These are phyloP conservation scores for Periparus ater DNA, from an alignment of 2,797 vertebrate species.

Conservation along the genomic window DNA sequence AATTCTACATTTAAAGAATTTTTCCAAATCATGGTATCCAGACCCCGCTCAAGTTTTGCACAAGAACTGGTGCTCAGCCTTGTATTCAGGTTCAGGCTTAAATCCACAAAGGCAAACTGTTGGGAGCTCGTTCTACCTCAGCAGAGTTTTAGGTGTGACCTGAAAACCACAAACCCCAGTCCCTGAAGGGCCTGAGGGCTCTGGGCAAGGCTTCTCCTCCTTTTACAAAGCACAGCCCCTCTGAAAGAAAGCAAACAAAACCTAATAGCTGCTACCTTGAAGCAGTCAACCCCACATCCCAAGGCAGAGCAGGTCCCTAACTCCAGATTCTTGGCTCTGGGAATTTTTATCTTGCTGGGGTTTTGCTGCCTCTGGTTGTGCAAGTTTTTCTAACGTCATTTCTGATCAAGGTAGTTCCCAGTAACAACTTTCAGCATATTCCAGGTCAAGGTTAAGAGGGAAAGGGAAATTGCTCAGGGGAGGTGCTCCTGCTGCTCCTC, in stretches of 20 bases:
- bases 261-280: conserved; percentile 17
- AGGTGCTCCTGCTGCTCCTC: neutral
- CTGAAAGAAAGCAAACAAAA: conserved; percentile 45
- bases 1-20: neutral
- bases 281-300: neutral
- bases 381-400: neutral
- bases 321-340: neutral
- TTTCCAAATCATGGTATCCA: neutral
- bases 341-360: neutral
- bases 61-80: neutral
- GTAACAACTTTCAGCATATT: neutral
- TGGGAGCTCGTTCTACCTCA: neutral
- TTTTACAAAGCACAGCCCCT: conserved; percentile 15
- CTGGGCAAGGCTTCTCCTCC: neutral
- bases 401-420: neutral
- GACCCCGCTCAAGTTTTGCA: neutral
- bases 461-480: conserved; percentile 19
- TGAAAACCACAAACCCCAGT: neutral
- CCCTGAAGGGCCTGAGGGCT: neutral
- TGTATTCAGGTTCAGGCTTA: fast-evolving
- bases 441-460: conserved; percentile 49
- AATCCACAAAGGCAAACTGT: fast-evolving
- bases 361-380: neutral
- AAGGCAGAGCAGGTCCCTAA: neutral
- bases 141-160: neutral